Base-by-base conservation (phyloP, 2,888 invertebrate genomes). In the Drosophila antonietae region DNA sequence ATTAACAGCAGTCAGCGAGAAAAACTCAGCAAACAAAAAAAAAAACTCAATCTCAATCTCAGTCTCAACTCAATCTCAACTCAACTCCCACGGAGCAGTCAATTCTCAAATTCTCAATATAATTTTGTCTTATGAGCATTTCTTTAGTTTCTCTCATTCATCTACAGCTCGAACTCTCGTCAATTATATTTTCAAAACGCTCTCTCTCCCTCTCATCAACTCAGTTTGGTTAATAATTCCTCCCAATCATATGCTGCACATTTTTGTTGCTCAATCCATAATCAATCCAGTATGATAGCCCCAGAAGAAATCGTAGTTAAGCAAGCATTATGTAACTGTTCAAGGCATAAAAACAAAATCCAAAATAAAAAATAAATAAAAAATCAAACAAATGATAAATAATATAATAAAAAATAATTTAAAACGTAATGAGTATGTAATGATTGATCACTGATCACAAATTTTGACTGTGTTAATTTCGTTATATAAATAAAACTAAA, bases 391-490 rank as follows among this genome's bases (percentile, higher is more conserved):
- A 68, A 72, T n/a, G 14, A 18, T n/a, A 37, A 58, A 37, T 44
- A 33, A 57, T 33, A 63, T 18, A 56, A 41, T 15, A 73, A 75
- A 72, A 80, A 78, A 78, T 72, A 83, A 80, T 57, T 80, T 69
- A 86, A 85, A 78, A 74, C 83, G 78, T 87, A 87, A 80, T 89
- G 78, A 80, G 78, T 87, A 87, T 91, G 90, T 91, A 90, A 90
- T 90, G 88, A 90, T 91, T 91, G 92, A 92, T 92, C 92, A 88
- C 88, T 91, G 91, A 91, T 91, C 91, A 91, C 90, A 91, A 92
- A 92, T 92, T 92, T 92, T 91, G 92, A 92, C 92, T 92, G 92
- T 92, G 92, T 92, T 92, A 92, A 92, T 91, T 92, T 91, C 92
- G 90, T 92, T 92, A 90, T 88, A 89, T 88, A 88, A 81, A 88